Evolutionary conservation across 2,113 vertebrate species (phyloP).

Genomic region (Psophia crepitans): DNA sequence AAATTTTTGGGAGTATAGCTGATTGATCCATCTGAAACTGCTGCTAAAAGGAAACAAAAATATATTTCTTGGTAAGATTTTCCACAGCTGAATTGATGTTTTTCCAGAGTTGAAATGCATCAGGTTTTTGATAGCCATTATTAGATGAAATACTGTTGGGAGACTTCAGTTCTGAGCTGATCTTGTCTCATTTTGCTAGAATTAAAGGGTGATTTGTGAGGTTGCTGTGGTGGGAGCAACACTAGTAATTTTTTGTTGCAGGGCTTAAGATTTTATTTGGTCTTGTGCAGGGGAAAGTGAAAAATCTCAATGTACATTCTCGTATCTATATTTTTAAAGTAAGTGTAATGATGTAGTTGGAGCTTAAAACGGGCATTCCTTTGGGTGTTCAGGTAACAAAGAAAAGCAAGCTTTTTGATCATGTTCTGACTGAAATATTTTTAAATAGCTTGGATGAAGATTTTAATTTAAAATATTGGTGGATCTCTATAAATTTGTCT

Average conservation of each 20-base stretch:
- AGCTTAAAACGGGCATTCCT: neutral
- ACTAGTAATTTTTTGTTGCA: conserved; percentile 34
- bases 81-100: conserved; percentile 22
- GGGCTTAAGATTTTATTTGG: conserved; percentile 19
- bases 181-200: conserved; percentile 54
- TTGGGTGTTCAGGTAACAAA: neutral
- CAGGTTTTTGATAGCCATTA: conserved; percentile 45
- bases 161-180: conserved; percentile 26
- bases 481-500: neutral
- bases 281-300: conserved; percentile 27
- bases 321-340: neutral
- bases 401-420: neutral
- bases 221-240: conserved; percentile 1
- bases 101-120: conserved; percentile 41
- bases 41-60: conserved; percentile 47
- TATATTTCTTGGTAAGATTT: conserved; percentile 25
- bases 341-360: neutral
- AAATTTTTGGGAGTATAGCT: neutral
- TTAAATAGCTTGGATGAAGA: neutral
- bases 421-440: neutral
- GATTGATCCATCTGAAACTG: conserved; percentile 37
- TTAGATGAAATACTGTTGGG: conserved; percentile 47
- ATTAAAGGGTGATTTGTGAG: conserved; percentile 64
- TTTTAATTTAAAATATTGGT: neutral
- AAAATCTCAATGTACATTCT: neutral